These are phyloP conservation scores for Malacoctenus gilli DNA, from an alignment of 2,797 vertebrate genomes.

Conservation along the genomic window DNA sequence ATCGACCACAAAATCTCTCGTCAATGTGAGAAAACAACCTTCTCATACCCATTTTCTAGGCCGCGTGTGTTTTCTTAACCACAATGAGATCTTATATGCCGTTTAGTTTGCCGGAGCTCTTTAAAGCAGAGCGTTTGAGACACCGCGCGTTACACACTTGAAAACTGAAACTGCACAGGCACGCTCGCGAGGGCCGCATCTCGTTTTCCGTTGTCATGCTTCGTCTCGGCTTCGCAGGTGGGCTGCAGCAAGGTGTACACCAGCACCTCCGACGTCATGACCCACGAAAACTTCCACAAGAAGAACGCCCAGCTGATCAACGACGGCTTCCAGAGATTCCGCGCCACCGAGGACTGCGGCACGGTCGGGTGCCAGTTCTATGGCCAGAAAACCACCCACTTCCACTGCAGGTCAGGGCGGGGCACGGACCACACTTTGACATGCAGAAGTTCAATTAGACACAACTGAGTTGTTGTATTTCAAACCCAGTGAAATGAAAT, in stretches of 20 bases:
- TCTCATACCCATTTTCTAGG: conserved; percentile 68
- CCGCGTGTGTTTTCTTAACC: conserved; percentile 64
- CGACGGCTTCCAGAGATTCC: conserved; percentile 98
- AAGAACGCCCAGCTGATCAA: conserved; percentile 99
- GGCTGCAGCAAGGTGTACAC: conserved; percentile 99
- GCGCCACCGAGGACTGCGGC: conserved; percentile 97
- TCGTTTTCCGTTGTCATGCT: conserved; percentile 33
- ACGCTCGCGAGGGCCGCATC: too few species aligned
- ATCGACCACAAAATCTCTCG: conserved; percentile 55
- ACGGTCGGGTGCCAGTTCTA: conserved; percentile 97
- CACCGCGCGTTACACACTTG: conserved; percentile 37
- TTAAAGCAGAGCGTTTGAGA: conserved; percentile 45
- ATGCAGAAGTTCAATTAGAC: too few species aligned
- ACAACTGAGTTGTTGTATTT: too few species aligned
- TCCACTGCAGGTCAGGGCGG: conserved; percentile 99
- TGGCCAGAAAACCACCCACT: conserved; percentile 98
- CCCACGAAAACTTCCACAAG: conserved; percentile 99
- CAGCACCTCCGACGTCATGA: conserved; percentile 99
- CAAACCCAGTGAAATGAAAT: too few species aligned
- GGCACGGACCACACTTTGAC: too few species aligned
- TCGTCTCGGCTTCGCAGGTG: conserved; percentile 82
- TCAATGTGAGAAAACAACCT: conserved; percentile 57
- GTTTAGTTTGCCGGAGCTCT: conserved; percentile 43
- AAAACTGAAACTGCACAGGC: too few species aligned
- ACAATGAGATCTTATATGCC: conserved; percentile 44